These are phyloP conservation scores for Synergus umbraculus DNA, from an alignment of 2,888 invertebrate genomes.

Conservation along the genomic window DNA sequence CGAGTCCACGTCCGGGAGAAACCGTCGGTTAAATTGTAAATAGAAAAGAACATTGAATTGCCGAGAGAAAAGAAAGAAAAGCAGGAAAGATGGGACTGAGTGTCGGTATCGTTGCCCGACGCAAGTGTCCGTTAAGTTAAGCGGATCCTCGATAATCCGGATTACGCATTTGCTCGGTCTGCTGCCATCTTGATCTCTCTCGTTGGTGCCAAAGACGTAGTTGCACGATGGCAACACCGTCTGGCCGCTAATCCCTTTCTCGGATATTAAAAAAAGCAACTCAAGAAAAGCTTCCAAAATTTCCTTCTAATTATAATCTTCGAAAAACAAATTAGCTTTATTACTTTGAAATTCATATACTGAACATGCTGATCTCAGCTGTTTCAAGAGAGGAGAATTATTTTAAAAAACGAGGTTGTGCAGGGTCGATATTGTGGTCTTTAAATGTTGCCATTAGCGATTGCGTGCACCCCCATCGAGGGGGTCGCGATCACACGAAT, in stretches of 20 bases:
- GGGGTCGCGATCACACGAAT: slow-evolving; percentile 76
- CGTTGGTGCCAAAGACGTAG: slow-evolving; percentile 71
- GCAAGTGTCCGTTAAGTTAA: slow-evolving; percentile 76
- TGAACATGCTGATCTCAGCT: neutral
- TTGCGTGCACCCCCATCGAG: slow-evolving; percentile 64
- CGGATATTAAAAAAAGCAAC: neutral
- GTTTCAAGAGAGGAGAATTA: neutral
- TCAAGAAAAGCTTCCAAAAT: neutral
- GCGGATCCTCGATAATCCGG: slow-evolving; percentile 77
- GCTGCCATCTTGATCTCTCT: slow-evolving; percentile 72
- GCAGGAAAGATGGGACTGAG: neutral
- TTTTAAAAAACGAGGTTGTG: neutral
- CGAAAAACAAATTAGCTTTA: neutral
- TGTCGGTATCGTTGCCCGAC: slow-evolving; percentile 69
- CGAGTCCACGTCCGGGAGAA: no score
- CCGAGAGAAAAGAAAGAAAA: neutral
- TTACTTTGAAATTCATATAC: neutral
- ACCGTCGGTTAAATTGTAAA: neutral
- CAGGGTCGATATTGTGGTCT: slow-evolving; percentile 58
- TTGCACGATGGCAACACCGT: slow-evolving; percentile 66
- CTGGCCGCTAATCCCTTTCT: slow-evolving; percentile 49
- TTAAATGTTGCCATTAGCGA: slow-evolving; percentile 73
- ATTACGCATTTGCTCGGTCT: slow-evolving; percentile 75
- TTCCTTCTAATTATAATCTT: slow-evolving; percentile 3
- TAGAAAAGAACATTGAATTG: neutral